These are phyloP conservation scores for Pavo muticus DNA, from an alignment of 2,113 vertebrate species.

Conservation along the genomic window DNA sequence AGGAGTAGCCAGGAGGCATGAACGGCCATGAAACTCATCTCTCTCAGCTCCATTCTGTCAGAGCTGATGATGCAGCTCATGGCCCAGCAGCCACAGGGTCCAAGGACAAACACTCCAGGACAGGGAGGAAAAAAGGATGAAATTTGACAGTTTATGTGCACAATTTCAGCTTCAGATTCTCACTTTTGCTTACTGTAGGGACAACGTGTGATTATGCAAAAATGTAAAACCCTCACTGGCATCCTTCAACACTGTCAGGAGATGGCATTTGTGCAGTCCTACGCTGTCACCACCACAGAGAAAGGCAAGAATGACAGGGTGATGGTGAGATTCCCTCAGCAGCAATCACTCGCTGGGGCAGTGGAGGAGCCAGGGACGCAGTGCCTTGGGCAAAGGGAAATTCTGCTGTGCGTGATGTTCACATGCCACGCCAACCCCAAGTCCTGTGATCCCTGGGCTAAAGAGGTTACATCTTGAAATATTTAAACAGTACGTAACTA, in stretches of 20 bases:
- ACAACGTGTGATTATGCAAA: background rate
- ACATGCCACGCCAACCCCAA: background rate
- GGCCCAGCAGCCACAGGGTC: background rate
- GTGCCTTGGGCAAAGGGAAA: rapidly evolving
- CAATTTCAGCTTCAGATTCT: background rate
- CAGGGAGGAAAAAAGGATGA: background rate
- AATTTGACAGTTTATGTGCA: background rate
- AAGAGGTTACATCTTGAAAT: background rate
- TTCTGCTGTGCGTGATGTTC: background rate
- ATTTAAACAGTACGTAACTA: rapidly evolving
- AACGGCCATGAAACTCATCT: background rate
- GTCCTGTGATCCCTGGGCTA: background rate
- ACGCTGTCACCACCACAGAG: background rate
- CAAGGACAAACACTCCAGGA: constrained; percentile 13
- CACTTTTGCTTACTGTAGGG: background rate
- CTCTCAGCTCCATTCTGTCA: constrained; percentile 14
- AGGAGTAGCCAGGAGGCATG: constrained; percentile 30
- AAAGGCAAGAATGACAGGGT: rapidly evolving
- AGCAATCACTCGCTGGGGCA: rapidly evolving
- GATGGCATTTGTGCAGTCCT: background rate
- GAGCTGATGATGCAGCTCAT: background rate
- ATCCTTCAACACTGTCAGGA: background rate
- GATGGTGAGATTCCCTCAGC: background rate
- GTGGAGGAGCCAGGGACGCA: background rate
- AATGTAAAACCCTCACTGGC: background rate